Conservation (phyloP, 1,140 invertebrate genomes). For the Brachionus angularis region DNA sequence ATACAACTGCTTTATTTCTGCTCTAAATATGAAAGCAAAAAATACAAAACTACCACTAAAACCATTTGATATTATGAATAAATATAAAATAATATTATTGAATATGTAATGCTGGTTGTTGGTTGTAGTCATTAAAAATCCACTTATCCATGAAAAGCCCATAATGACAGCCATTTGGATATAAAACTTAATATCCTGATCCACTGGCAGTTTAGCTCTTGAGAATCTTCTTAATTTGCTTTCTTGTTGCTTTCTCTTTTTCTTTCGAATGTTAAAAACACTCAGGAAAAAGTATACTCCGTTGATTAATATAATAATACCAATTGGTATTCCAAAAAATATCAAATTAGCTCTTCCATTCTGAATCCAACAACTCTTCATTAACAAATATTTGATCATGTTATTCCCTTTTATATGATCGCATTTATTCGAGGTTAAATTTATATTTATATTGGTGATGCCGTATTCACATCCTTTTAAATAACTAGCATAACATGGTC, state of each 20-base stretch:
- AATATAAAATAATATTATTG: slow-evolving; percentile 47
- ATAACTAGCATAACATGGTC: slow-evolving; percentile 46
- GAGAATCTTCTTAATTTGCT: slow-evolving; percentile 26
- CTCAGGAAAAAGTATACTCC: slow-evolving; percentile 53
- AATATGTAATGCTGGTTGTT: slow-evolving; percentile 47
- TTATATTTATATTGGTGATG: slow-evolving; percentile 43
- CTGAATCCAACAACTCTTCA: slow-evolving; percentile 58
- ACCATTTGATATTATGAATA: slow-evolving; percentile 53
- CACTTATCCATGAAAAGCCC: slow-evolving; percentile 59
- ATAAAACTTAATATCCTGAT: slow-evolving; percentile 62
- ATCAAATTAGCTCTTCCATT: slow-evolving; percentile 51
- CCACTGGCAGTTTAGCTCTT: slow-evolving; percentile 46
- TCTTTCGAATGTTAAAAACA: slow-evolving; percentile 60
- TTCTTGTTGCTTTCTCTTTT: slow-evolving; percentile 49
- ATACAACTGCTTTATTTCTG: slow-evolving; percentile 48
- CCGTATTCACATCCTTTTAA: slow-evolving; percentile 48
- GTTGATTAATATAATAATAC: slow-evolving; percentile 54
- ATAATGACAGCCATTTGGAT: slow-evolving; percentile 60
- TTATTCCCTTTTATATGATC: too few relatives aligned
- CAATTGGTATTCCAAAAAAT: slow-evolving; percentile 55
- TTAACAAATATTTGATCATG: background rate
- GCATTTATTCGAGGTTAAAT: too few relatives aligned
- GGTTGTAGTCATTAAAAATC: slow-evolving; percentile 52
- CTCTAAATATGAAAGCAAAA: slow-evolving; percentile 53
- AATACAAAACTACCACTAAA: slow-evolving; percentile 56